Evolutionary conservation across 2,113 vertebrate genomes (phyloP).

Genomic region (Cavia aperea): DNA sequence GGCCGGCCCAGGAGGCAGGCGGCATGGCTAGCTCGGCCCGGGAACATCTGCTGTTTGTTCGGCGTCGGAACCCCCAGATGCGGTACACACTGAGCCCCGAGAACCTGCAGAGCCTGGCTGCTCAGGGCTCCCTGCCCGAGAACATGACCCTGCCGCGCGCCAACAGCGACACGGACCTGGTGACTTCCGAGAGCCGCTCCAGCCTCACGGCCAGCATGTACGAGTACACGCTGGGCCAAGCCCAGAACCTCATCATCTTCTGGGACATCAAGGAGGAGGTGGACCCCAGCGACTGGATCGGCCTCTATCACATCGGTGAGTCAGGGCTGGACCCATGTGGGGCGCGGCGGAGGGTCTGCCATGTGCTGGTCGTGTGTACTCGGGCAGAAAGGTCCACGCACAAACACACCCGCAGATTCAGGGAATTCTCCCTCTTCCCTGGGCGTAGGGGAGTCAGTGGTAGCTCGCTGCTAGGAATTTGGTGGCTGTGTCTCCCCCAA

Average conservation of each 20-base stretch:
- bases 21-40: constrained; percentile 86
- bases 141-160: constrained; percentile 87
- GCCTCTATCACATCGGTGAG: constrained; percentile 97
- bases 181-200: constrained; percentile 94
- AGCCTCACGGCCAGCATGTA: constrained; percentile 94
- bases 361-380: neutral
- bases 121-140: constrained; percentile 79
- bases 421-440: neutral
- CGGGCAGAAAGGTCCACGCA: neutral
- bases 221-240: constrained; percentile 89
- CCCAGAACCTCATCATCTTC: constrained; percentile 95
- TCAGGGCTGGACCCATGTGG: neutral
- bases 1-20: constrained; percentile 26
- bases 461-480: neutral
- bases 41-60: constrained; percentile 88
- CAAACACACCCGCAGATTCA: neutral
- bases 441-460: neutral
- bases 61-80: constrained; percentile 90
- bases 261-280: constrained; percentile 99
- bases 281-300: constrained; percentile 98
- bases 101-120: constrained; percentile 90
- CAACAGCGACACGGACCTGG: constrained; percentile 96
- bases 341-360: neutral
- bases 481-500: neutral
- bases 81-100: constrained; percentile 95